These are phyloP conservation scores for Penelope pileata DNA, from an alignment of 2,113 vertebrate genomes.

Conservation along the genomic window DNA sequence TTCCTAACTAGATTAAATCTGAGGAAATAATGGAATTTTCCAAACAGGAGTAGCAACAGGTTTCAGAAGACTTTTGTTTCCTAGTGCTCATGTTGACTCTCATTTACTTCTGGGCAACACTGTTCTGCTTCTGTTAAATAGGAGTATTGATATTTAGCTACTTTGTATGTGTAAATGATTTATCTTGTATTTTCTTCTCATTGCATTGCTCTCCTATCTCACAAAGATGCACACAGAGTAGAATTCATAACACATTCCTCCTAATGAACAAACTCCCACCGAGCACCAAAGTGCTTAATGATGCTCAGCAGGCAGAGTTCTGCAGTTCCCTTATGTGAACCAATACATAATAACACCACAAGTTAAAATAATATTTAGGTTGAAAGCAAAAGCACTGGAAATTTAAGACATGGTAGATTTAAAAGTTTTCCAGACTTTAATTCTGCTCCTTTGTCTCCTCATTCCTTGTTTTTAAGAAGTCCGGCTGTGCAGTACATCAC, in stretches of 20 bases:
- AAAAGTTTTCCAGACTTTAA: slow-evolving; percentile 5
- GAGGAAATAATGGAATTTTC: not conserved
- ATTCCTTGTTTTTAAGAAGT: not conserved
- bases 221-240: slow-evolving; percentile 45
- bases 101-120: not conserved
- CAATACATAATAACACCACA: slow-evolving; percentile 57
- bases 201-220: not conserved
- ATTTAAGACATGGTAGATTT: not conserved
- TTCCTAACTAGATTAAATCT: not conserved
- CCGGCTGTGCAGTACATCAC: not conserved
- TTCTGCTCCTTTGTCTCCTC: not conserved
- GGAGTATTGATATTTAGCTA: not conserved
- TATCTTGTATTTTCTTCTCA: not conserved
- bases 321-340: slow-evolving; percentile 44
- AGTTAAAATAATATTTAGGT: slow-evolving; percentile 61
- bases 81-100: not conserved
- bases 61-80: not conserved
- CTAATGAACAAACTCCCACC: slow-evolving; percentile 65
- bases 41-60: slow-evolving; percentile 21
- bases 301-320: slow-evolving; percentile 59
- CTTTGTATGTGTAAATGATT: slow-evolving; percentile 25
- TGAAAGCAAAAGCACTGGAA: slow-evolving; percentile 50
- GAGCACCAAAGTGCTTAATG: slow-evolving; percentile 68
- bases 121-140: not conserved
- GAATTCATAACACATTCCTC: slow-evolving; percentile 55